Evolutionary conservation across 2,797 vertebrate species (phyloP).

Genomic region (Xenopus petersii): DNA sequence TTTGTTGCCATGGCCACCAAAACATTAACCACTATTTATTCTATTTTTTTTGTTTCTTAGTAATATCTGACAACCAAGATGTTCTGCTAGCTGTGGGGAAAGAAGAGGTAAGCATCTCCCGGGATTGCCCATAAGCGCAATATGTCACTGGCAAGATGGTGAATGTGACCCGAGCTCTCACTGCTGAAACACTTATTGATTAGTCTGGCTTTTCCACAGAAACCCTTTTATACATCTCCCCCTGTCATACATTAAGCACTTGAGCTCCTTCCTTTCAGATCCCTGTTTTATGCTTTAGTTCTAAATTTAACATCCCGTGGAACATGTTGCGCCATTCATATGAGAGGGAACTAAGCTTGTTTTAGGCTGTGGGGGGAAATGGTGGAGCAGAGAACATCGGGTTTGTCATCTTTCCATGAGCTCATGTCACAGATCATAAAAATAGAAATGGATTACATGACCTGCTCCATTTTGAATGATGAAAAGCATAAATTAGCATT

Average conservation of each 20-base stretch:
- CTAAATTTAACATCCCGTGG: constrained; percentile 8
- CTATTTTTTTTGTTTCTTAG: constrained; percentile 56
- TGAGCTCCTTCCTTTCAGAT: background rate
- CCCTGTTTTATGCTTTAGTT: background rate
- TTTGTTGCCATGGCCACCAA: constrained; percentile 33
- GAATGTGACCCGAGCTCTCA: constrained; percentile 19
- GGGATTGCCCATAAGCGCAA: constrained; percentile 43
- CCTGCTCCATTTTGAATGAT: too few species aligned
- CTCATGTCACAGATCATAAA: constrained; percentile 48
- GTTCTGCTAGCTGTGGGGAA: constrained; percentile 59
- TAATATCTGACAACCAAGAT: constrained; percentile 56
- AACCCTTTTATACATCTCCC: constrained; percentile 14
- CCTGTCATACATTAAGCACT: background rate
- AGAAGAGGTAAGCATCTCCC: constrained; percentile 63
- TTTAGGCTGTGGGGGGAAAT: background rate
- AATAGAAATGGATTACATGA: constrained; percentile 23
- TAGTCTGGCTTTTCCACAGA: constrained; percentile 39
- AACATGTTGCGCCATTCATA: background rate
- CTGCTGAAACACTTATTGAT: constrained; percentile 46
- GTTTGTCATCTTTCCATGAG: constrained; percentile 23
- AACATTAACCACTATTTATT: constrained; percentile 51
- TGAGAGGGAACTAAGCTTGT: constrained; percentile 11
- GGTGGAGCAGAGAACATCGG: background rate
- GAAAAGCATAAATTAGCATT: too few species aligned
- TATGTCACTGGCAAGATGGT: constrained; percentile 34